Conservation (phyloP, 1,140 invertebrate genomes). For the Cheumatopsyche charites region DNA sequence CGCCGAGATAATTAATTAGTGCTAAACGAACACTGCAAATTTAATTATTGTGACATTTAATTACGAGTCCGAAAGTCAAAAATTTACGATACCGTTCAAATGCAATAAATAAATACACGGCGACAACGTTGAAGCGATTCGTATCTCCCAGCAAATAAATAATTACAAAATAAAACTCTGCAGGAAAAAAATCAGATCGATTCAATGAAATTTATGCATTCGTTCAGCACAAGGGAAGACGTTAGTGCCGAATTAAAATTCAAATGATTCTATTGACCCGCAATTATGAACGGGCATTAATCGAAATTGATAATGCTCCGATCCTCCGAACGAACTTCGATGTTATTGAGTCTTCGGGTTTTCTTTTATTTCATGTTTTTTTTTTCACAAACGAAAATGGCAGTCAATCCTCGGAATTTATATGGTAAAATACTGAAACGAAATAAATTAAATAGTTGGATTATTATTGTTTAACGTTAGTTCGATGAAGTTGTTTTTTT, state of each 20-base stretch:
- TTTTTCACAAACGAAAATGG: too few relatives aligned
- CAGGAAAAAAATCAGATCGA: constrained; percentile 1
- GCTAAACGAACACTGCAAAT: constrained; percentile 15
- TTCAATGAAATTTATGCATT: constrained; percentile 14
- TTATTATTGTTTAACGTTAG: neutral
- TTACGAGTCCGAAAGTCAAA: neutral
- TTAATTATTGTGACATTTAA: constrained; percentile 21
- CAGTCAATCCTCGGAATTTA: too few relatives aligned
- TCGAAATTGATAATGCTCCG: too few relatives aligned
- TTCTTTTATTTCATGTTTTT: too few relatives aligned
- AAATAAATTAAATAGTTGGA: too few relatives aligned
- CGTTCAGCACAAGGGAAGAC: constrained; percentile 4
- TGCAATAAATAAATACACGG: neutral
- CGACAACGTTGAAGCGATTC: neutral
- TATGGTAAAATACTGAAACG: too few relatives aligned
- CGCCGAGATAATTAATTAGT: constrained; percentile 9
- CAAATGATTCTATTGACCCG: constrained; percentile 17
- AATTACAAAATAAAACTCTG: neutral
- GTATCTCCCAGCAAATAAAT: neutral
- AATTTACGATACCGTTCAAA: neutral
- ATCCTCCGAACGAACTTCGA: too few relatives aligned
- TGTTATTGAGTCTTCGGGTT: too few relatives aligned
- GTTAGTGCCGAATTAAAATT: constrained; percentile 18
- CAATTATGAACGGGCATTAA: neutral
- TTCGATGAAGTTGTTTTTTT: neutral